A percentile compares a stretch with the other conserved stretches of the same genome.
Evolutionary conservation across 2,888 invertebrate genomes (phyloP).

Genomic region (Andrena dorsata): DNA sequence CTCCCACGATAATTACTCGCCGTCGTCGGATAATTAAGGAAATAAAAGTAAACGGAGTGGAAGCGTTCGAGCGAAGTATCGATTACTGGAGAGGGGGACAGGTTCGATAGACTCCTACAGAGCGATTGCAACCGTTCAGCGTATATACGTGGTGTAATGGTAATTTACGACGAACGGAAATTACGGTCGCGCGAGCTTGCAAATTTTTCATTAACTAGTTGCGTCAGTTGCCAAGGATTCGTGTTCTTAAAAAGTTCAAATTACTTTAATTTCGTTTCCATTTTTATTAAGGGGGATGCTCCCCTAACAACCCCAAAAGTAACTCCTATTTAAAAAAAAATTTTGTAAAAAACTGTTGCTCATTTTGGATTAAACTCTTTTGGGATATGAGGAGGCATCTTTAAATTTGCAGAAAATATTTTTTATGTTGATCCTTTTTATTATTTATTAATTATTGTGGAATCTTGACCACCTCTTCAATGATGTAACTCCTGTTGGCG

Average conservation of each 20-base stretch:
- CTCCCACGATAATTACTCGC: constrained; percentile 46
- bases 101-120: constrained; percentile 7
- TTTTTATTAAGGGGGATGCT: too few species aligned
- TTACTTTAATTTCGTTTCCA: neutral
- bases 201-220: constrained; percentile 18
- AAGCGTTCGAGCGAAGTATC: constrained; percentile 38
- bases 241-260: neutral
- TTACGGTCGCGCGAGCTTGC: neutral
- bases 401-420: too few species aligned
- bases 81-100: constrained; percentile 6
- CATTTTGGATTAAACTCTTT: too few species aligned
- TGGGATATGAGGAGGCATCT: too few species aligned
- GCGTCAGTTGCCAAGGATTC: neutral
- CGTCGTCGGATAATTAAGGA: constrained; percentile 54
- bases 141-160: constrained; percentile 7
- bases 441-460: too few species aligned
- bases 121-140: constrained; percentile 12
- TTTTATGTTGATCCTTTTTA: too few species aligned
- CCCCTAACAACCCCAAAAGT: too few species aligned
- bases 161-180: constrained; percentile 1
- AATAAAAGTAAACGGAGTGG: constrained; percentile 51
- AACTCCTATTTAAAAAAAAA: too few species aligned
- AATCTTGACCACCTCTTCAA: too few species aligned
- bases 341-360: too few species aligned
- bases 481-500: too few species aligned